Conservation (phyloP, 2,113 vertebrate species). For the Cavia aperea region DNA sequence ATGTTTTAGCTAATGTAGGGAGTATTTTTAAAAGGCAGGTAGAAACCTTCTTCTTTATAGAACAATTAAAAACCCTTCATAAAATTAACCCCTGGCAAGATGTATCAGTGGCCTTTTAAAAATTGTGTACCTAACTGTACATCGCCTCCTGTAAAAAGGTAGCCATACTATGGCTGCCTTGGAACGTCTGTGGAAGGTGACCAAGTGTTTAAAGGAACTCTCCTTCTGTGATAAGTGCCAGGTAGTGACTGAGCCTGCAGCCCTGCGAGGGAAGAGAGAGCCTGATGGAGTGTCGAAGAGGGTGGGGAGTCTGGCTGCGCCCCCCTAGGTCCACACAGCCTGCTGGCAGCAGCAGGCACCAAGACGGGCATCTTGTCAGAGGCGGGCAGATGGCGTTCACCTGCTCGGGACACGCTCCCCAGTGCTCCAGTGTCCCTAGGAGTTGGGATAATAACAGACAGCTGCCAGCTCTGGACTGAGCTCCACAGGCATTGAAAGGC, state of each 20-base stretch:
- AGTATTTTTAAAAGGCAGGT: conserved; percentile 67
- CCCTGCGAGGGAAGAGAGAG: conserved; percentile 44
- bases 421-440: conserved; percentile 71
- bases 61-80: conserved; percentile 64
- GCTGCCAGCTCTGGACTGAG: conserved; percentile 78
- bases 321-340: background rate
- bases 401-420: conserved; percentile 79
- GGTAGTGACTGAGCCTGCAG: conserved; percentile 40
- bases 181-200: conserved; percentile 62
- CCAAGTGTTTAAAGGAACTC: conserved; percentile 42
- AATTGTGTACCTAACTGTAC: background rate
- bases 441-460: conserved; percentile 79
- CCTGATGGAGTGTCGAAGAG: background rate
- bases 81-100: conserved; percentile 46
- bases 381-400: conserved; percentile 82
- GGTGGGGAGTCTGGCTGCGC: background rate
- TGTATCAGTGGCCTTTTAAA: background rate
- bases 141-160: background rate
- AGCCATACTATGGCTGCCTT: conserved; percentile 47
- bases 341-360: conserved; percentile 51
- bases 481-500: conserved; percentile 77
- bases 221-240: conserved; percentile 58
- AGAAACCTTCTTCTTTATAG: conserved; percentile 54
- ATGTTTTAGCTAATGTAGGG: conserved; percentile 62
- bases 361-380: conserved; percentile 71